Base-by-base conservation (phyloP, 2,888 invertebrate species). In the Lissonota sp. region DNA sequence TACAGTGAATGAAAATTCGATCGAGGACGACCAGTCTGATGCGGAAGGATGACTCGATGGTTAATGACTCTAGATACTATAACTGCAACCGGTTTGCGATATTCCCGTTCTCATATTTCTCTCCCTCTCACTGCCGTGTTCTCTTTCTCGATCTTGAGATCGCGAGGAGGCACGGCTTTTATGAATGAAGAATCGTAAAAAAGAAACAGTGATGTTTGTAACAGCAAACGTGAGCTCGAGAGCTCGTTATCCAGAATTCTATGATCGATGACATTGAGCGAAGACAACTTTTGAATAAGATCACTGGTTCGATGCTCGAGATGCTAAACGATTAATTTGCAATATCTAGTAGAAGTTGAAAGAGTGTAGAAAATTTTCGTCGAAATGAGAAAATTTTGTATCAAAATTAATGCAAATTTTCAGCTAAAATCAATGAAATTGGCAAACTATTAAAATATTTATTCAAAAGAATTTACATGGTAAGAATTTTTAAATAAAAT, bases 161-260 rank as follows among this genome's bases (percentile, higher is more conserved):
- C 6, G 49, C 37, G 5, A 10, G 40, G 37, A 10, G 8, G 53
- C 53, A 6, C 4, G 6, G 8, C 44, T 53, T 81, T 81, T 70
- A 72, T 81, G 81, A 81, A 81, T 78, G 81, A 74, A 78, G 60
- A 78, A 26, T 58, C 14, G 55, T 60, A 49, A 44, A 69, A 55
- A 58, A 37, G 44, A 44, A 10, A 44, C 10, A 53, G 14, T 37
- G n/a, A 49, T 12, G 44, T 66, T 57, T 44, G 39, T 69, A 37
- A 39, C n/a, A 72, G 58, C 67, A 44, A 46, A 79, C 55, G 67
- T 63, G 60, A 74, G 44, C 62, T 10, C 12, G 7, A 49, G 53
- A 8, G 63, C 66, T 73, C 63, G 62, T 57, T 55, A 57, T 1
- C 37, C 49, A 14, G 26, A 75, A 60, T 44, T 42, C 12, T 40